phyloP scores from a whole-genome alignment of 2,888 invertebrate genomes.

The Habroteleia sp. region DNA sequence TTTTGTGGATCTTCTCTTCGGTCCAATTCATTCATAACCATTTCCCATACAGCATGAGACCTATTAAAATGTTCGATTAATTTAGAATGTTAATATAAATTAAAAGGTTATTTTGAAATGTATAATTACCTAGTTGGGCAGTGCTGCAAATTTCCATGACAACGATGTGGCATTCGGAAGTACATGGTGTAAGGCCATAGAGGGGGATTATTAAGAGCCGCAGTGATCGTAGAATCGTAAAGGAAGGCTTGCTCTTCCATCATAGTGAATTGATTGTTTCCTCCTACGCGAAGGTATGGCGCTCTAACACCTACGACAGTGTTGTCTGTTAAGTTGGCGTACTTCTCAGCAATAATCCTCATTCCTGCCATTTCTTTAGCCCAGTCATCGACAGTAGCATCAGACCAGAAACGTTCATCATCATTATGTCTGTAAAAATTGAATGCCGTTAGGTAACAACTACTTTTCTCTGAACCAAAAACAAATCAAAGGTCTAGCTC shows the following conservation, averaged over 20 bases:
- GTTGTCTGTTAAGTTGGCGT: slow-evolving; percentile 93
- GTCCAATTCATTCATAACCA: slow-evolving; percentile 97
- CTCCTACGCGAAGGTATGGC: slow-evolving; percentile 94
- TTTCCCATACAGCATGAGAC: slow-evolving; percentile 97
- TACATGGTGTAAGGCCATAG: slow-evolving; percentile 99
- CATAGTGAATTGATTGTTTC: slow-evolving; percentile 98
- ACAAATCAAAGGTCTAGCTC: slow-evolving; percentile 75
- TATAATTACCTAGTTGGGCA: slow-evolving; percentile 90
- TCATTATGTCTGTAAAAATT: slow-evolving; percentile 88
- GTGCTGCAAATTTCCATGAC: slow-evolving; percentile 94
- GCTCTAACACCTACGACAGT: slow-evolving; percentile 95
- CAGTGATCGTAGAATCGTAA: slow-evolving; percentile 97
- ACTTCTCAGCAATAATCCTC: slow-evolving; percentile 94
- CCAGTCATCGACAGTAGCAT: slow-evolving; percentile 95
- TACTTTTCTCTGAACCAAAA: neutral
- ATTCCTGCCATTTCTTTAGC: slow-evolving; percentile 97
- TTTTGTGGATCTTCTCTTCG: slow-evolving; percentile 94
- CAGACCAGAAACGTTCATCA: slow-evolving; percentile 95
- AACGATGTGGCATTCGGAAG: slow-evolving; percentile 97
- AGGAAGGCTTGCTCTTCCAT: slow-evolving; percentile 97
- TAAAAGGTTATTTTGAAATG: no score
- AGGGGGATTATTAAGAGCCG: slow-evolving; percentile 93
- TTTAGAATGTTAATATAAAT: no score
- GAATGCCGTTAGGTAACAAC: neutral
- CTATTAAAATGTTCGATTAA: slow-evolving; percentile 68